Evolutionary conservation across 2,888 invertebrate genomes (phyloP).

Genomic region (Gerris lacustris): DNA sequence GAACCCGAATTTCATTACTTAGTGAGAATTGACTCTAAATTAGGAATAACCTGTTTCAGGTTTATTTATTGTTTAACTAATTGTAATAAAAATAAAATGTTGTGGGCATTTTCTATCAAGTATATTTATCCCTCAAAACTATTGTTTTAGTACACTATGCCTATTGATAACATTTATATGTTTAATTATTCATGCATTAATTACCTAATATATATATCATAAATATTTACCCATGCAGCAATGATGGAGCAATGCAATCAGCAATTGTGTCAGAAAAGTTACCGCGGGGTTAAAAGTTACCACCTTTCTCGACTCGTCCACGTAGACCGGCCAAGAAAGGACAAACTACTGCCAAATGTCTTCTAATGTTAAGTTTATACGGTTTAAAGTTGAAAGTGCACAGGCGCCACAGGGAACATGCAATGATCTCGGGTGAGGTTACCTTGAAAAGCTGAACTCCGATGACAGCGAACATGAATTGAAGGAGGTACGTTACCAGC

Average conservation of each 20-base stretch:
- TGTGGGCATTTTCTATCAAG: too few relatives aligned
- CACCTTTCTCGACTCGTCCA: neutral
- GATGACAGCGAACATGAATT: constrained; percentile 99
- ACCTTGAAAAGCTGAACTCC: constrained; percentile 99
- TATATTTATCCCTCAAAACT: too few relatives aligned
- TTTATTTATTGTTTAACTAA: too few relatives aligned
- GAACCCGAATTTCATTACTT: too few relatives aligned
- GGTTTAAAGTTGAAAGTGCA: neutral
- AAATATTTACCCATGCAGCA: neutral
- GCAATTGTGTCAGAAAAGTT: neutral
- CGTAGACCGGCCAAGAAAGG: neutral
- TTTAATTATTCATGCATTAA: neutral
- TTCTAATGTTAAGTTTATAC: neutral
- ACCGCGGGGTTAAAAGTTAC: neutral
- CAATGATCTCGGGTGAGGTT: constrained; percentile 37
- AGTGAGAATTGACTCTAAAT: too few relatives aligned
- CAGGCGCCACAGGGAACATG: constrained; percentile 5
- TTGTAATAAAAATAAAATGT: too few relatives aligned
- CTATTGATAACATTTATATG: too few relatives aligned
- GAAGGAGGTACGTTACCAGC: constrained; percentile 97
- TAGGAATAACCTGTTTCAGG: too few relatives aligned
- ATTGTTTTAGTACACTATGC: too few relatives aligned
- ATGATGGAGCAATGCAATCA: neutral
- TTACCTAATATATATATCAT: neutral
- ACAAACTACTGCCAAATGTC: neutral